Evolutionary conservation across 2,113 vertebrate species (phyloP).

Genomic region (Pseudorhombus dupliciocellatus): DNA sequence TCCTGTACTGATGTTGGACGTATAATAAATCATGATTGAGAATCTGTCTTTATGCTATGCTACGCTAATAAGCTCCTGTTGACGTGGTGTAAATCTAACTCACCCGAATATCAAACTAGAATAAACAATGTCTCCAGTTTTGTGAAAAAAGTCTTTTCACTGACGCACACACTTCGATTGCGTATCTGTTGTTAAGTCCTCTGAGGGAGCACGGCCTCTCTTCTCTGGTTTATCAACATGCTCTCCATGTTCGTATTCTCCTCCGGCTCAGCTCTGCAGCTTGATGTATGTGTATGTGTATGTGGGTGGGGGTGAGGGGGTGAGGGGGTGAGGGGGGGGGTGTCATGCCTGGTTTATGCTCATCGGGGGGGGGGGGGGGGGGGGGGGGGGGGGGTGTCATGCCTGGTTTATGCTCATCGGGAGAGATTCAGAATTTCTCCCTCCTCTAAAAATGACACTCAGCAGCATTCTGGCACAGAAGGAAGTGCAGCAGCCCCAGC

Average conservation of each 20-base stretch:
- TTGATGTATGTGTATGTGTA: slow-evolving; percentile 31
- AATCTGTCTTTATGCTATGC: too few relatives aligned
- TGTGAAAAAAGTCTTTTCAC: not conserved
- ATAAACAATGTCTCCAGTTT: slow-evolving; percentile 11
- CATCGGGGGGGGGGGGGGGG: slow-evolving; percentile 44
- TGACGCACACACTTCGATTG: slow-evolving; percentile 42
- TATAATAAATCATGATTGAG: too few relatives aligned
- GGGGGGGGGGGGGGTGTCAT: slow-evolving; percentile 46
- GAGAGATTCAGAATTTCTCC: slow-evolving; percentile 56
- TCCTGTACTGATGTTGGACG: too few relatives aligned
- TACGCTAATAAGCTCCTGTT: too few relatives aligned
- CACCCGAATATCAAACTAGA: too few relatives aligned
- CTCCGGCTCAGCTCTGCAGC: slow-evolving; percentile 26
- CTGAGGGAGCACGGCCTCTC: slow-evolving; percentile 58
- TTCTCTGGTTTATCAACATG: slow-evolving; percentile 24
- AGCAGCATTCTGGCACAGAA: slow-evolving; percentile 66
- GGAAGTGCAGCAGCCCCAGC: slow-evolving; percentile 76
- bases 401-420: slow-evolving; percentile 64
- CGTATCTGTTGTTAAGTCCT: slow-evolving; percentile 47
- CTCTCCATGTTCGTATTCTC: slow-evolving; percentile 4
- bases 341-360: slow-evolving; percentile 70
- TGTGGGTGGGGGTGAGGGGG: slow-evolving; percentile 18
- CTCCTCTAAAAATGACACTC: slow-evolving; percentile 44
- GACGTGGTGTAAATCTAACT: too few relatives aligned
- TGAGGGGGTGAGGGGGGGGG: slow-evolving; percentile 6